phyloP scores from a whole-genome alignment of 2,113 vertebrate species.

The Fukomys damarensis region DNA sequence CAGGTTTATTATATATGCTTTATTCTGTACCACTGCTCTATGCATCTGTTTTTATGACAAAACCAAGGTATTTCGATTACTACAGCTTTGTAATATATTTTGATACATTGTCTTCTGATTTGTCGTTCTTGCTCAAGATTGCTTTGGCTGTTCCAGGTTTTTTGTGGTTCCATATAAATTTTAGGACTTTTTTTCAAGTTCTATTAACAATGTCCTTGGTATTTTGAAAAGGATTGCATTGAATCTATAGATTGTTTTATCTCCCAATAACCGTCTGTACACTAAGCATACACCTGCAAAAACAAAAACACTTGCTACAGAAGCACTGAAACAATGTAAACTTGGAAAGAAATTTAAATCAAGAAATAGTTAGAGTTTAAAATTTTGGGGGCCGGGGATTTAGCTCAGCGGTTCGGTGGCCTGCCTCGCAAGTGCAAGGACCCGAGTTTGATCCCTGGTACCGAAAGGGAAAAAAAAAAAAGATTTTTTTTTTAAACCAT shows the following conservation, averaged over 20 bases:
- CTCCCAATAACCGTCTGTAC: background rate
- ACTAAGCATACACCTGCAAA: background rate
- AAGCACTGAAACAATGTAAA: background rate
- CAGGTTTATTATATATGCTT: background rate
- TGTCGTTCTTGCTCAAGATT: background rate
- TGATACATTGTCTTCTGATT: background rate
- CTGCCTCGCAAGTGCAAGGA: too few species aligned
- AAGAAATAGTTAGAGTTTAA: background rate
- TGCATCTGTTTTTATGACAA: background rate
- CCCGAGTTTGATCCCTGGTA: too few species aligned
- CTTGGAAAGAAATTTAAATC: background rate
- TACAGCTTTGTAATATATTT: background rate
- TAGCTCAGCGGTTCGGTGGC: too few species aligned
- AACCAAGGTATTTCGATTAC: background rate
- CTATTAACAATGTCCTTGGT: background rate
- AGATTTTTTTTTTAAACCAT: too few species aligned
- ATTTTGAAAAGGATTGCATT: background rate
- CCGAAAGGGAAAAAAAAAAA: too few species aligned
- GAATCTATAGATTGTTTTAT: background rate
- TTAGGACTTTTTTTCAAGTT: background rate
- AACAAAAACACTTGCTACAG: background rate
- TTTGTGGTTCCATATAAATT: background rate
- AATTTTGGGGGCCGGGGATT: too few species aligned
- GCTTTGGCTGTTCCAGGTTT: background rate
- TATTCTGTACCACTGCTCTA: background rate